phyloP scores from a whole-genome alignment of 2,797 vertebrate species.

The Liasis olivaceus region DNA sequence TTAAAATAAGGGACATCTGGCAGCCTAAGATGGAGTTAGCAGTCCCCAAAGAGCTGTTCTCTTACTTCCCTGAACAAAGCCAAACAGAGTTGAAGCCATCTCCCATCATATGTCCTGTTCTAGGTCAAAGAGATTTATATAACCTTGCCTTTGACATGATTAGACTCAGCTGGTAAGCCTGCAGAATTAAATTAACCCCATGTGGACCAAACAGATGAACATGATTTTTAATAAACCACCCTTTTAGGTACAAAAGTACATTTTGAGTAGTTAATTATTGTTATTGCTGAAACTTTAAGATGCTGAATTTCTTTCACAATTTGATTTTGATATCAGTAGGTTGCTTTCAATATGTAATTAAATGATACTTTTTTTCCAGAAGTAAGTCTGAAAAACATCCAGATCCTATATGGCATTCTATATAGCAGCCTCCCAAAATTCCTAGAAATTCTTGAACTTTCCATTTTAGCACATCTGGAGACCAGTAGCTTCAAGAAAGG shows the following conservation, averaged over 20 bases:
- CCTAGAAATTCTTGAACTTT: neutral
- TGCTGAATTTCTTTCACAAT: neutral
- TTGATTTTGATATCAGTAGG: neutral
- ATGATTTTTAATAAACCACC: neutral
- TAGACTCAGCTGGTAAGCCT: constrained; percentile 32
- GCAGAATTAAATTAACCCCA: constrained; percentile 24
- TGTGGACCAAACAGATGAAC: neutral
- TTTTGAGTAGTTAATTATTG: neutral
- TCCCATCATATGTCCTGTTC: neutral
- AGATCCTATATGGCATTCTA: neutral
- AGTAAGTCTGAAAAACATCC: neutral
- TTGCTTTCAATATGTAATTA: neutral
- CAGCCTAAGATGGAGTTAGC: neutral
- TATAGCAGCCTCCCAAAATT: neutral
- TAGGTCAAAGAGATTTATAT: constrained; percentile 40
- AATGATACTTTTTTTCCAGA: neutral
- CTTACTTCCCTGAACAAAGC: constrained; percentile 6
- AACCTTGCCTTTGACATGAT: constrained; percentile 33
- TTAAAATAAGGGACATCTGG: constrained; percentile 18
- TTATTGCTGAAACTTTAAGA: neutral
- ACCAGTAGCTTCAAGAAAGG: neutral
- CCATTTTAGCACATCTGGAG: neutral
- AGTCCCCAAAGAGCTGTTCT: neutral
- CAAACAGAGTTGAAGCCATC: neutral
- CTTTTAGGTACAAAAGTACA: neutral